Evolutionary conservation across 64 coral and sea anemone genomes (phyloP), one percentile per base, ranked within the genome.

Genomic region (Dendronephthya gigantea): DNA sequence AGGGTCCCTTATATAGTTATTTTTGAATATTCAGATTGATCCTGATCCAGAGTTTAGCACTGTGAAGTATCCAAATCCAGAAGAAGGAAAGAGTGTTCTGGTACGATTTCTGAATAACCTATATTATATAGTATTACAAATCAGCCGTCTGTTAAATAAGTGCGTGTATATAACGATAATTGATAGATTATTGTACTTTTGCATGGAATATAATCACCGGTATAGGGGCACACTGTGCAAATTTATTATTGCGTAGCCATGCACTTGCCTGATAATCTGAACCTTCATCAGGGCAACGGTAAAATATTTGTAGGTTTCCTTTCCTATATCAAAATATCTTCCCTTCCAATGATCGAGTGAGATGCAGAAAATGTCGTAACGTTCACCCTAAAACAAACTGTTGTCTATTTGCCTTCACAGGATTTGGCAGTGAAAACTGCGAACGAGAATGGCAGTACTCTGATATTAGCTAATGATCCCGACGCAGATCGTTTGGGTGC

Each of bases 1-100:
- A n/a, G n/a, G n/a, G n/a, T n/a, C n/a, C n/a, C n/a, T n/a, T n/a
- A n/a, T n/a, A n/a, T n/a, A 49, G 35, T 83, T 30, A 83, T 37
- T 58, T 83, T 92, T 83, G 30, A 45, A 75, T 28, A 41, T 37
- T 74, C 52, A 98, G 95, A 93, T 93, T 90, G 76, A 85, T 39
- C 95, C 95, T 49, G 92, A 98, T 47, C 95, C 95, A 30, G 89
- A 98, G 13, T 98, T 98, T 52, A 87, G 84, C 50, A 93, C 92
- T 48, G 95, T 98, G 32, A 91, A 49, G 88, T 98, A 98, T 40
- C 95, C 95, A 9, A 98, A 98, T 52, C 95, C 95, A 16, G 95
- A 98, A 84, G 95, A 98, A 85, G 95, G 95, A 55, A 93, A 93
- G 22, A 93, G 92, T 92, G 95, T 92, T 50, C 84, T 98, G 90